Conservation (phyloP, 1,140 invertebrate genomes). For the Idris sp. region DNA sequence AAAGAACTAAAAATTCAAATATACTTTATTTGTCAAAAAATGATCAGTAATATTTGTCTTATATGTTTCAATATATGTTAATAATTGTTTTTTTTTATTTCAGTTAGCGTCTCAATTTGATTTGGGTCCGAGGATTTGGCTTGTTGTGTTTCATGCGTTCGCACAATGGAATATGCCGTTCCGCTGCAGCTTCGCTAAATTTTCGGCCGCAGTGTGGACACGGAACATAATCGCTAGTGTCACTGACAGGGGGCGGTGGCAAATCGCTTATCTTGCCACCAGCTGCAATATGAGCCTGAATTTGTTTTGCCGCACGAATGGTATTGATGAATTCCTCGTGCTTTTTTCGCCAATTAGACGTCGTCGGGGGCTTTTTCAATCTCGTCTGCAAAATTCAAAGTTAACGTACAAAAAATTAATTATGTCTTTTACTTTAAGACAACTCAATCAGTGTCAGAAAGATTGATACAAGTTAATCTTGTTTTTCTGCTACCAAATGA, state of each 20-base stretch:
- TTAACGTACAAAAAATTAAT: conserved; percentile 13
- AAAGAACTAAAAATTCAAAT: no score
- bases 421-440: conserved; percentile 3
- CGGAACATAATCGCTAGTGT: conserved; percentile 92
- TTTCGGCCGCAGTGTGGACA: conserved; percentile 94
- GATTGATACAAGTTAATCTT: no score
- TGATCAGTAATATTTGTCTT: no score
- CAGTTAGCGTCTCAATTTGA: conserved; percentile 66
- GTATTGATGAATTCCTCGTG: conserved; percentile 95
- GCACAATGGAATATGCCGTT: conserved; percentile 96
- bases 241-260: conserved; percentile 91
- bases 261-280: conserved; percentile 92
- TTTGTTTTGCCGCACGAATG: conserved; percentile 92
- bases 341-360: conserved; percentile 91
- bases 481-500: no score
- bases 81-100: not conserved
- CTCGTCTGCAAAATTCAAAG: conserved; percentile 60
- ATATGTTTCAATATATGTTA: no score
- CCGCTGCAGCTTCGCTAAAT: conserved; percentile 92
- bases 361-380: conserved; percentile 63
- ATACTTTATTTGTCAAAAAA: no score
- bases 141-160: conserved; percentile 90
- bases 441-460: no score
- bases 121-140: conserved; percentile 76
- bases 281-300: conserved; percentile 89